Percentiles rank a stretch among this genome's conserved stretches.
Conservation (phyloP, 2,888 invertebrate species). For the Drosophila gaucha region DNA sequence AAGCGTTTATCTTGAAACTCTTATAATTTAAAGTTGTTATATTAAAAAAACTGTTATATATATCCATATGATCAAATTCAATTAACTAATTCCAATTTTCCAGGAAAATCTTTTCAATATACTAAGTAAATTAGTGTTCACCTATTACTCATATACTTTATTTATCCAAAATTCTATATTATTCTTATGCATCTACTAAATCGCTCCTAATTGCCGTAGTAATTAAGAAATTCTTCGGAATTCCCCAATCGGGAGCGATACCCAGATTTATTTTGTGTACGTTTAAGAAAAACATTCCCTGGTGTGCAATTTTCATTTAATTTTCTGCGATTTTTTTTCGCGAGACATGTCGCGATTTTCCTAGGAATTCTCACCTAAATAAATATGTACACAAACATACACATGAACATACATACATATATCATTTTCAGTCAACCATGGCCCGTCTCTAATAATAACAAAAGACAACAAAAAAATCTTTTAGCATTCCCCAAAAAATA, state of each 20-base stretch:
- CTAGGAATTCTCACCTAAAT: constrained; percentile 70
- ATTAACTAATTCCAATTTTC: too few species aligned
- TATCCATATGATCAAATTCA: too few species aligned
- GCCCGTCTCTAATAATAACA: constrained; percentile 71
- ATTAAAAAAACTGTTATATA: too few species aligned
- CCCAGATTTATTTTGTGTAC: background rate
- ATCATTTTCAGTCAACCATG: constrained; percentile 55
- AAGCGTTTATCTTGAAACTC: too few species aligned
- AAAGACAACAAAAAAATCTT: constrained; percentile 63
- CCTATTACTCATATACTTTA: too few species aligned
- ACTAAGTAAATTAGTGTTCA: too few species aligned
- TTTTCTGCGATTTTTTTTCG: constrained; percentile 45
- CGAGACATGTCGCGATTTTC: constrained; percentile 58
- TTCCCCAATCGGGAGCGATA: constrained; percentile 6
- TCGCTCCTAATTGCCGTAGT: constrained; percentile 2
- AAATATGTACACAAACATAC: constrained; percentile 35
- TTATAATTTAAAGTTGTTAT: too few species aligned
- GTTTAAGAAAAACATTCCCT: too few species aligned
- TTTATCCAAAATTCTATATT: background rate
- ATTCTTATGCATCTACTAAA: background rate
- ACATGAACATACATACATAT: too few species aligned
- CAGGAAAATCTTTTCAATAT: too few species aligned
- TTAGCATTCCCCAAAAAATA: constrained; percentile 39
- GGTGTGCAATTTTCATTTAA: constrained; percentile 57
- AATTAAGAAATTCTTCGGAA: constrained; percentile 20